phyloP scores from a whole-genome alignment of 2,113 vertebrate genomes.

The Tachycineta bicolor region DNA sequence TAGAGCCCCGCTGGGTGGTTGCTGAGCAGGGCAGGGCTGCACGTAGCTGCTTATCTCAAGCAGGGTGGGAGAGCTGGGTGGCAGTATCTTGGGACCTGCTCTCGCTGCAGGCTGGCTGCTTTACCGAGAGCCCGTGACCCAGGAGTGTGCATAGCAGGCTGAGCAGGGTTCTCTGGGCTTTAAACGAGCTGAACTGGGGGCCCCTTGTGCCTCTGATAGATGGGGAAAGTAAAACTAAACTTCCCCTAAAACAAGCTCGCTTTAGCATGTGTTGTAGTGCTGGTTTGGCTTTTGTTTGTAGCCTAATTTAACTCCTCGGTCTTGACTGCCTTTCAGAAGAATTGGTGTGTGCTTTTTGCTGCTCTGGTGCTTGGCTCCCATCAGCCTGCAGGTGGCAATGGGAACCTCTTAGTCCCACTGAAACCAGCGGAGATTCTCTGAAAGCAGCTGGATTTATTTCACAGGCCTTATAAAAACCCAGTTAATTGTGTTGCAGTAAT shows the following conservation, averaged over 20 bases:
- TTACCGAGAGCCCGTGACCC: accelerated
- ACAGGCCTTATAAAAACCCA: background rate
- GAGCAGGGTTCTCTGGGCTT: background rate
- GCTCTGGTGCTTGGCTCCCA: background rate
- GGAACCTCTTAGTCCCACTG: background rate
- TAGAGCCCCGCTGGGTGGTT: background rate
- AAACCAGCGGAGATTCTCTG: background rate
- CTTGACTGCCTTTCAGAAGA: background rate
- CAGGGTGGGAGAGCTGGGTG: background rate
- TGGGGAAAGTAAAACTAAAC: background rate
- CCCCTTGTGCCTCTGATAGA: background rate
- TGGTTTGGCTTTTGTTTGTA: background rate
- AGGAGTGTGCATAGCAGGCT: background rate
- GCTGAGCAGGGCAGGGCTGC: background rate
- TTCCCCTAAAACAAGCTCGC: background rate
- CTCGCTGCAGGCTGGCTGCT: too few species aligned
- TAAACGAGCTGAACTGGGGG: accelerated
- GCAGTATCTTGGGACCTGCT: background rate
- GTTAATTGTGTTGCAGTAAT: background rate
- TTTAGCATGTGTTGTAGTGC: background rate
- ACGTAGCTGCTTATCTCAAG: background rate
- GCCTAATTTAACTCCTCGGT: background rate
- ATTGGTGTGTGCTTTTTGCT: background rate
- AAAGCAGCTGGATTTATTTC: background rate
- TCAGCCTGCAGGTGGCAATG: background rate